Evolutionary conservation across 2,113 vertebrate genomes (phyloP), one percentile per base, ranked within the genome.

Genomic region (Smithornis capensis): DNA sequence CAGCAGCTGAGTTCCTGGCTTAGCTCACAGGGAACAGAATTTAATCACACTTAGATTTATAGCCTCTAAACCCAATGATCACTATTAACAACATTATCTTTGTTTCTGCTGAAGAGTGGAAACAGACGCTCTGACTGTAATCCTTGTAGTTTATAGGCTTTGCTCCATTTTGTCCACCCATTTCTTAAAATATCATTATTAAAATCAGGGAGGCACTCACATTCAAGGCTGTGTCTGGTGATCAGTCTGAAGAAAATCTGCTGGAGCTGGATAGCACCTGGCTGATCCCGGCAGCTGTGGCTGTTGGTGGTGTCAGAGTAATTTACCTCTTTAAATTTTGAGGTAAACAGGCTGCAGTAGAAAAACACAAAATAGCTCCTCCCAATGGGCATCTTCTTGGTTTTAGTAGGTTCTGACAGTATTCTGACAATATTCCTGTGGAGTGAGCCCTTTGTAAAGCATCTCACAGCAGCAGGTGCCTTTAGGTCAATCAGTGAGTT

Each of bases 11-110:
- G 49, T 37, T 74, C 90, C 62, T 92, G 86, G 60, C 49, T 78
- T 84, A 79, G 73, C 87, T 94, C 60, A 75, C 37, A 29, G 60
- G 52, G 71, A 70, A 6, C 35, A 84, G 69, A 87, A 91, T 94
- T 92, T 86, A 87, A 71, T 92, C 89, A 81, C 1, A 6, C 12
- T 62, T 82, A 52, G 69, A 87, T 92, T 94, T 87, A 52, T 76
- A 5, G 33, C 89, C 69, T 71, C 38, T 95, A 76, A 92, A 65
- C 33, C 40, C 1, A 79, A 0, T 68, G 80, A 82, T 82, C 62
- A 4, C 53, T 92, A 17, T 84, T 71, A 89, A 62, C 47, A 40
- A 15, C 1, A 3, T 79, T 87, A 67, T 59, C 85, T 87, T 22
- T 79, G 60, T 84, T 89, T 92, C 91, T 78, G 1, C 47, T 64